Evolutionary conservation across 2,113 vertebrate genomes (phyloP).

Genomic region (Athene noctua): DNA sequence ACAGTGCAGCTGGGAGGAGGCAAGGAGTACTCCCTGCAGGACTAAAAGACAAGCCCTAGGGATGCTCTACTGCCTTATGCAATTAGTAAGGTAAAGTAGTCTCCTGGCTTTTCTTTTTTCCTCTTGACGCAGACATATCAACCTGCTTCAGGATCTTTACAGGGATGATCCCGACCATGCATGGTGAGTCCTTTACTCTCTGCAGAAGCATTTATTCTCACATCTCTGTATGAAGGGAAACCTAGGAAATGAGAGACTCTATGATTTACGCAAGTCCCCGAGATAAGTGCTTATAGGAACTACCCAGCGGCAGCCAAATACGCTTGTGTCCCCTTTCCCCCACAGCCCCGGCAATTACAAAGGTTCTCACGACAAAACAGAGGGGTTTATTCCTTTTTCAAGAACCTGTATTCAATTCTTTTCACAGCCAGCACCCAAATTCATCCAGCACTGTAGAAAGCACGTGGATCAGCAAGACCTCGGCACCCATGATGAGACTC

Average conservation of each 20-base stretch:
- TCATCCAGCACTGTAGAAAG: not conserved
- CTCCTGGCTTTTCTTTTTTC: not conserved
- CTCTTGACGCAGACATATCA: not conserved
- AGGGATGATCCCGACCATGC: not conserved
- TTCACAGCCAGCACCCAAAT: not conserved
- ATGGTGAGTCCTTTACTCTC: not conserved
- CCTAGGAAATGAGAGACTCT: not conserved
- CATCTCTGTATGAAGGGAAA: not conserved
- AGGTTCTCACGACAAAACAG: not conserved
- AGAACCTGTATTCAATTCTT: not conserved
- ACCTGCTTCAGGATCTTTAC: not conserved
- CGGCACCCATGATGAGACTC: not conserved
- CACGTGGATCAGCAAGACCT: not conserved
- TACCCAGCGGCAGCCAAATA: not conserved
- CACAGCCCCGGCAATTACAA: not conserved
- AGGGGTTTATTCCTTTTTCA: not conserved
- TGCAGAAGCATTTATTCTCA: not conserved
- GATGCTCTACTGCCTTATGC: not conserved
- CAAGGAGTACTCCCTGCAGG: not conserved
- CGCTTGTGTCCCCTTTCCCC: not conserved
- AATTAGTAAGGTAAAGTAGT: not conserved
- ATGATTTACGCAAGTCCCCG: not conserved
- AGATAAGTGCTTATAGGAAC: rapidly evolving
- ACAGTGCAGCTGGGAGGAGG: not conserved
- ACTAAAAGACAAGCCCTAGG: not conserved